phyloP scores from a whole-genome alignment of 2,888 invertebrate genomes.

The Heteromurus nitidus region DNA sequence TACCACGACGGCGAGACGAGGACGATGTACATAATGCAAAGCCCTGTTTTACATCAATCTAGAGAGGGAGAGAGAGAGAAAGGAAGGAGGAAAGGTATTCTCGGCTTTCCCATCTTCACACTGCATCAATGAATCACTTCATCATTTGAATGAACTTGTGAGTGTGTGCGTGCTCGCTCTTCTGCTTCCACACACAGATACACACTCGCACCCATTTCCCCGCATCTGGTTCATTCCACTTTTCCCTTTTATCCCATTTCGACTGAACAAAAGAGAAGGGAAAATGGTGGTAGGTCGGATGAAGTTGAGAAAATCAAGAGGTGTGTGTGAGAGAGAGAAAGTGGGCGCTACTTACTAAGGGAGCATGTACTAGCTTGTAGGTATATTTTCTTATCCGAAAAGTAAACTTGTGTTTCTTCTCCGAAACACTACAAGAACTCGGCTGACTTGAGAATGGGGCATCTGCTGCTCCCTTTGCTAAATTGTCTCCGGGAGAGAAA shows the following conservation, averaged over 20 bases:
- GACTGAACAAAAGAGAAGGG: not conserved
- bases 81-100: not conserved
- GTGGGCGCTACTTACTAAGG: not conserved
- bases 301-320: conserved; percentile 10
- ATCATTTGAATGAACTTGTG: conserved; percentile 37
- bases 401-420: conserved; percentile 11
- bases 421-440: not conserved
- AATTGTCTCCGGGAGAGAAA: conserved; percentile 13
- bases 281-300: no score
- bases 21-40: not conserved
- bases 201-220: not conserved
- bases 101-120: conserved; percentile 7
- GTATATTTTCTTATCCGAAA: conserved; percentile 33
- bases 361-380: not conserved
- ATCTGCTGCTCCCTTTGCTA: conserved; percentile 16
- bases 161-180: not conserved
- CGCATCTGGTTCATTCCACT: not conserved
- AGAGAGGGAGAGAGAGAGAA: conserved; percentile 3
- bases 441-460: not conserved
- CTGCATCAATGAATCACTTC: conserved; percentile 38
- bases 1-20: not conserved
- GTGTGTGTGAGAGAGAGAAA: not conserved
- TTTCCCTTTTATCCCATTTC: not conserved
- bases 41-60: conserved; percentile 4
- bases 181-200: no score